Percentiles rank a stretch among this genome's conserved stretches.
These are phyloP conservation scores for Papilio glaucus DNA, from an alignment of 1,140 invertebrate species.

Conservation along the genomic window DNA sequence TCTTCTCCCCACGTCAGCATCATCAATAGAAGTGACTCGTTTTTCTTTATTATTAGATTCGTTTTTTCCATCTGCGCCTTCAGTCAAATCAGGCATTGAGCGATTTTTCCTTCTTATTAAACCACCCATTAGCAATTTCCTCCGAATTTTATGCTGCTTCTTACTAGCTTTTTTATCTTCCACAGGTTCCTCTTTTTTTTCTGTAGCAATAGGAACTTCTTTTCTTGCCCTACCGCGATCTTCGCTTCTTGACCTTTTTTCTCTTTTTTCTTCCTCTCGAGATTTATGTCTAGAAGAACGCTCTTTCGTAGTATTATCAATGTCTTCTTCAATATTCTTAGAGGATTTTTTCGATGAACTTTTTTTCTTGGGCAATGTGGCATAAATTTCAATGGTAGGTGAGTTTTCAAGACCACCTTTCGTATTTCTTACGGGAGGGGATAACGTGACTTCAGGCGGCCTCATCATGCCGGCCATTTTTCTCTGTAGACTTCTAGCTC, in stretches of 20 bases:
- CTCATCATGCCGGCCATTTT: constrained; percentile 88
- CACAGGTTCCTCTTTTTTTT: constrained; percentile 85
- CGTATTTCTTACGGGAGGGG: constrained; percentile 87
- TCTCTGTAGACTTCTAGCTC: constrained; percentile 92
- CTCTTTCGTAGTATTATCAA: constrained; percentile 87
- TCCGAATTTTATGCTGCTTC: constrained; percentile 95
- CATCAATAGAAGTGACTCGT: constrained; percentile 87
- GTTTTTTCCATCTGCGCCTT: constrained; percentile 84
- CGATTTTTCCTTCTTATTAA: constrained; percentile 94
- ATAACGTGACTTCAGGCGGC: constrained; percentile 84
- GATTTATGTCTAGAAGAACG: constrained; percentile 86
- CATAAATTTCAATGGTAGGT: constrained; percentile 92
- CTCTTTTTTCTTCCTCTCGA: constrained; percentile 89
- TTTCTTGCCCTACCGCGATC: constrained; percentile 89
- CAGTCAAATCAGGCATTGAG: constrained; percentile 95
- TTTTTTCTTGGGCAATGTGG: constrained; percentile 95
- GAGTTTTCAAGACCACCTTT: constrained; percentile 88
- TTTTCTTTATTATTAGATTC: constrained; percentile 69
- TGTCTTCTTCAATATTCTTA: constrained; percentile 87
- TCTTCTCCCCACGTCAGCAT: constrained; percentile 88
- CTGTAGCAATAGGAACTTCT: constrained; percentile 87
- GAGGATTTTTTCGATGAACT: constrained; percentile 86
- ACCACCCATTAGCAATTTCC: constrained; percentile 95
- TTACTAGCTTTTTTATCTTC: constrained; percentile 90
- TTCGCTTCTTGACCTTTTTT: constrained; percentile 92